Evolutionary conservation across 2,888 invertebrate genomes (phyloP).

Genomic region (Lacanobia wlatinum): DNA sequence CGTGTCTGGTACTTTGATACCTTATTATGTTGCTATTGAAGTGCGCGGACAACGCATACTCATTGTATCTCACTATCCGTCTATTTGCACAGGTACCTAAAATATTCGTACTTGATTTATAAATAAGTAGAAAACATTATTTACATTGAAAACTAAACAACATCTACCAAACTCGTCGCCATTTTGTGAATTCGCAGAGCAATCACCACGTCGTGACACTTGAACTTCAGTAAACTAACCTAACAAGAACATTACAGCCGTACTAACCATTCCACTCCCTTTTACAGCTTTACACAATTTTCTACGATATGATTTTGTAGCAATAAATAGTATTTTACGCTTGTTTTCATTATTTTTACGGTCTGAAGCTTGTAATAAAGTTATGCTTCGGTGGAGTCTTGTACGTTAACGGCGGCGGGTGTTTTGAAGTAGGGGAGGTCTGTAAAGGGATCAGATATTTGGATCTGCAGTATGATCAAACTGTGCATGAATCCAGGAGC

Average conservation of each 20-base stretch:
- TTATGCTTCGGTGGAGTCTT: conserved; percentile 48
- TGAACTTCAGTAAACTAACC: conserved; percentile 4
- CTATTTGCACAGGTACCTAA: no score
- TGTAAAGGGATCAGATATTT: background rate
- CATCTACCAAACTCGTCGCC: background rate
- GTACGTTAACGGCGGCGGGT: conserved; percentile 26
- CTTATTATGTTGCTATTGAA: no score
- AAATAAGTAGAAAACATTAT: no score
- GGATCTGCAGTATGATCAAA: background rate
- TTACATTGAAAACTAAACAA: background rate
- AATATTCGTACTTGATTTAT: no score
- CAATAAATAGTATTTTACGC: conserved; percentile 62
- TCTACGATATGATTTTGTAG: conserved; percentile 55
- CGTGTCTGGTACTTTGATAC: no score
- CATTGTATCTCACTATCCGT: no score
- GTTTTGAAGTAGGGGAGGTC: background rate
- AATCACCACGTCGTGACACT: background rate
- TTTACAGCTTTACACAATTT: conserved; percentile 52
- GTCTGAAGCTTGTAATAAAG: conserved; percentile 60
- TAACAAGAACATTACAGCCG: conserved; percentile 14
- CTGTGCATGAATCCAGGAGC: background rate
- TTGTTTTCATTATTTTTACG: conserved; percentile 70
- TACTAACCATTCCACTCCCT: conserved; percentile 16
- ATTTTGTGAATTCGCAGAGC: background rate
- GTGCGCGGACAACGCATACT: no score